phyloP scores from a whole-genome alignment of 2,888 invertebrate species.

The Orgyia antiqua region DNA sequence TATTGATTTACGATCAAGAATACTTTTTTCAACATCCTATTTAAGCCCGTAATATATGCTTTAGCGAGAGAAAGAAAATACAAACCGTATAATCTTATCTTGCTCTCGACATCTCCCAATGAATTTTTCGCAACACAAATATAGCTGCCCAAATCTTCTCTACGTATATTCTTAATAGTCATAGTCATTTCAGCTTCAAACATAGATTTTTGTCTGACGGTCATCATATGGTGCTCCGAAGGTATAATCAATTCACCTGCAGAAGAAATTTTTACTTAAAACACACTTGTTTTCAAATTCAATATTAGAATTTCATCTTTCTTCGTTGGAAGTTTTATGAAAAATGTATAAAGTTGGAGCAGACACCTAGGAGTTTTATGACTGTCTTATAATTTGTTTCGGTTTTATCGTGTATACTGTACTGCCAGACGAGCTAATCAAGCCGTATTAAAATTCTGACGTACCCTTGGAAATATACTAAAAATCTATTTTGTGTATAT shows the following conservation, averaged over 20 bases:
- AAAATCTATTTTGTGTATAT: no score
- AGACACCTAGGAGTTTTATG: slow-evolving; percentile 73
- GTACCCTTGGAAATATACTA: no score
- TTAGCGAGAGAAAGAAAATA: slow-evolving; percentile 7
- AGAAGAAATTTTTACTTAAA: slow-evolving; percentile 62
- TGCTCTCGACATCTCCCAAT: slow-evolving; percentile 92
- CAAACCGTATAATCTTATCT: slow-evolving; percentile 91
- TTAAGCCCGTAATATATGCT: no score
- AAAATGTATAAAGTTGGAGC: slow-evolving; percentile 73
- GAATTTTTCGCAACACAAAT: slow-evolving; percentile 92
- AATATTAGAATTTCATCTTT: slow-evolving; percentile 75
- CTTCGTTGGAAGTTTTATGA: slow-evolving; percentile 66
- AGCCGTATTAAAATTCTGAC: slow-evolving; percentile 39
- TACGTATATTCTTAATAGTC: slow-evolving; percentile 87
- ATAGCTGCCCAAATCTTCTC: slow-evolving; percentile 89
- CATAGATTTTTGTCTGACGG: slow-evolving; percentile 83
- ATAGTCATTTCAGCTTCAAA: slow-evolving; percentile 92
- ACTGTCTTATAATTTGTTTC: slow-evolving; percentile 73
- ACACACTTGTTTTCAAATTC: slow-evolving; percentile 69
- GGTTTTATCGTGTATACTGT: slow-evolving; percentile 59
- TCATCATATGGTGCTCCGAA: slow-evolving; percentile 89
- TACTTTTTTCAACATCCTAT: no score
- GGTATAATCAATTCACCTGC: slow-evolving; percentile 90
- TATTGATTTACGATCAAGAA: no score
- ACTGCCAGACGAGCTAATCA: slow-evolving; percentile 44